Evolutionary conservation across 1,140 invertebrate species (phyloP).

Genomic region (Anastatus disparis): DNA sequence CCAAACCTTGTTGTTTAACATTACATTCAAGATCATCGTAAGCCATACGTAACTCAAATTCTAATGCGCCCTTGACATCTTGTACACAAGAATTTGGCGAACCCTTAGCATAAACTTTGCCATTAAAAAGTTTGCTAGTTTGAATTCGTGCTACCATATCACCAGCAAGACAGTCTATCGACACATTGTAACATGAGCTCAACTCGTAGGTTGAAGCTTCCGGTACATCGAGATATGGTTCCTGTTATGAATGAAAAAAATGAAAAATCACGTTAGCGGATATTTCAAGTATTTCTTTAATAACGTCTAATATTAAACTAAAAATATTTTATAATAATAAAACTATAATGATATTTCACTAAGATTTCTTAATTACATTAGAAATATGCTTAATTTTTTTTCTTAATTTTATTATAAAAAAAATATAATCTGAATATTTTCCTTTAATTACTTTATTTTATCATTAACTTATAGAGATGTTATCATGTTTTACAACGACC

Average conservation of each 20-base stretch:
- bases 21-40: slow-evolving; percentile 93
- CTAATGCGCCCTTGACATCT: slow-evolving; percentile 84
- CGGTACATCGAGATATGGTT: slow-evolving; percentile 88
- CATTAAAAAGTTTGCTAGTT: slow-evolving; percentile 91
- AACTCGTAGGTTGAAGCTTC: slow-evolving; percentile 92
- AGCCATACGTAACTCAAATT: slow-evolving; percentile 90
- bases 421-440: no score
- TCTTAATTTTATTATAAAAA: no score
- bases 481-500: no score
- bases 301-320: no score
- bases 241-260: slow-evolving; percentile 71
- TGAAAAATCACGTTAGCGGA: no score
- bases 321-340: no score
- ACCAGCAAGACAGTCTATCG: slow-evolving; percentile 88
- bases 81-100: slow-evolving; percentile 91
- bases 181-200: slow-evolving; percentile 94
- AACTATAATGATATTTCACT: no score
- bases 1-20: slow-evolving; percentile 84
- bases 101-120: slow-evolving; percentile 93
- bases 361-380: no score
- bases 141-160: slow-evolving; percentile 93
- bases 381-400: no score
- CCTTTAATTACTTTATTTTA: no score
- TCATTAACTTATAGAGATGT: no score
- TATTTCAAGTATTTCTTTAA: no score